Base-by-base conservation (phyloP, 2,888 invertebrate genomes). In the Dryobota labecula region DNA sequence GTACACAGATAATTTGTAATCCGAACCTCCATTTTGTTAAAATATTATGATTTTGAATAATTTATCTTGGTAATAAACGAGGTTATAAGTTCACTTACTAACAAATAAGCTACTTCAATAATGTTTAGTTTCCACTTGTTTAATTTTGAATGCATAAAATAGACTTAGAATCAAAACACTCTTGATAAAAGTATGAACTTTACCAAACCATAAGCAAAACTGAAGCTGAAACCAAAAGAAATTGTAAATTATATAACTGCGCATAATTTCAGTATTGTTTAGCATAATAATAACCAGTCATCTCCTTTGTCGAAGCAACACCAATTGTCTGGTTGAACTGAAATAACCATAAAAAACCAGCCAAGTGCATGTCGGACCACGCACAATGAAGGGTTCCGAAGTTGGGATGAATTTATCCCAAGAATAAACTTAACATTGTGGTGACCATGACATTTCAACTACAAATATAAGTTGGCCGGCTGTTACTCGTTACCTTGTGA, bases 1-100 rank as follows among this genome's bases (percentile, higher is more conserved):
- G 61, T 51, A 56, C 61, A 8, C 64, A 62, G 61, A 62, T 63
- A 74, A 74, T 58, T 74, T 49, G 58, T 58, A 70, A 62, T 38
- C 24, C 15, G 45, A 57, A 57, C n/a, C 56, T 33, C 24, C 27
- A 56, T 73, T 78, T 65, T 38, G 64, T 38, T 54, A 58, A 73
- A 78, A 47, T 61, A 57, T 69, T 65, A 49, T 30, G 38, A 60
- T 60, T 74, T 58, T 24, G 5, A 61, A 71, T 57, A 58, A 71
- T 57, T 63, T 47, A 49, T 68, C 43, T 45, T 47, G 15, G 11
- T 62, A 66, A 60, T 45, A 47, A 54, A 76, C 33, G 27, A 49
- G 20, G 56, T 13, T 20, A 15, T 51, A 24, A 41, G 24, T 56
- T 70, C 24, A 57, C 13, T 36, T 56, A 20, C 13, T 24, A 24